Evolutionary conservation across 2,888 invertebrate species (phyloP).

Genomic region (Chloromyia formosa): DNA sequence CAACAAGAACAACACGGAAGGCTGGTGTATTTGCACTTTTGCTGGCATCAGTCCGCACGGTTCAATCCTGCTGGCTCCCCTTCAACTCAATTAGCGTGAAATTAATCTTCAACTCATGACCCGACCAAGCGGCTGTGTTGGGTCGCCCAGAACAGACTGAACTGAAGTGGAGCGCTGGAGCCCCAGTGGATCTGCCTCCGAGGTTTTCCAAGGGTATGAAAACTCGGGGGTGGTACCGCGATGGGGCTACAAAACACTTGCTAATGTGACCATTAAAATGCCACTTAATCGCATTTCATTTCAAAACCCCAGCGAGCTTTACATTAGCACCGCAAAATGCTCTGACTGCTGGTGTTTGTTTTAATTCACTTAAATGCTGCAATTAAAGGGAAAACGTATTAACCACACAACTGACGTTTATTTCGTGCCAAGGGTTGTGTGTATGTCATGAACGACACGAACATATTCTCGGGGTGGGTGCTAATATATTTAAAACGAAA

Average conservation of each 20-base stretch:
- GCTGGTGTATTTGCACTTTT: too few species aligned
- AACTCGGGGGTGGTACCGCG: not conserved
- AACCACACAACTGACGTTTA: too few species aligned
- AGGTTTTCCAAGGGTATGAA: not conserved
- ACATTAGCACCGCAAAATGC: not conserved
- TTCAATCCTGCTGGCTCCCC: not conserved
- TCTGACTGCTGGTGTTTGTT: not conserved
- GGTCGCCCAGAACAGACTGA: not conserved
- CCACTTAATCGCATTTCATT: conserved; percentile 6
- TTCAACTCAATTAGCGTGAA: conserved; percentile 26
- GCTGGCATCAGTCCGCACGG: too few species aligned
- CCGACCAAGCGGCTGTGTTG: not conserved
- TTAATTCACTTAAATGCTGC: conserved; percentile 5
- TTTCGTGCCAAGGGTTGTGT: too few species aligned
- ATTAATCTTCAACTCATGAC: conserved; percentile 25
- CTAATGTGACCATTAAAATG: conserved; percentile 5
- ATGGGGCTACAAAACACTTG: not conserved
- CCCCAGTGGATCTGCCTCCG: too few species aligned
- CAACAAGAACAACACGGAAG: too few species aligned
- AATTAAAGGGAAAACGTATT: not conserved
- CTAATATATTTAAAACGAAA: too few species aligned
- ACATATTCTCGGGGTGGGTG: too few species aligned
- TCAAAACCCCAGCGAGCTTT: not conserved
- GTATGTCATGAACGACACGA: too few species aligned
- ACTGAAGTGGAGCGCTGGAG: too few species aligned